These are phyloP conservation scores for Hipparchia sbordonii DNA, from an alignment of 2,888 invertebrate genomes.

Conservation along the genomic window DNA sequence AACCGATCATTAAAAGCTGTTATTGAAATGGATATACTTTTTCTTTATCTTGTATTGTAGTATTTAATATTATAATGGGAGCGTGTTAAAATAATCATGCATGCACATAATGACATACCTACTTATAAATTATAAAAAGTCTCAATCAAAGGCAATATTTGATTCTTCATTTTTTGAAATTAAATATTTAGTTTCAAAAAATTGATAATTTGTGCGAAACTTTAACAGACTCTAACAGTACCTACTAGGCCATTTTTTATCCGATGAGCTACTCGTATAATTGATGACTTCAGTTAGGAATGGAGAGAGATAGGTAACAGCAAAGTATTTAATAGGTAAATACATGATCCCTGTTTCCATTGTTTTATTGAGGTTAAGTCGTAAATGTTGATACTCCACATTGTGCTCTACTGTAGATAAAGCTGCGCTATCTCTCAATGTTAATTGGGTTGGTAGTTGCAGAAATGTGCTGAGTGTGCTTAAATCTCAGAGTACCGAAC, in stretches of 20 bases:
- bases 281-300: neutral
- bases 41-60: neutral
- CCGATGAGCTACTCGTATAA: too few species aligned
- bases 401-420: conserved; percentile 8
- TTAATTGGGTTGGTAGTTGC: conserved; percentile 54
- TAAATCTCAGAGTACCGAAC: conserved; percentile 13
- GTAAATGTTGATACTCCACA: neutral
- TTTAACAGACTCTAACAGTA: too few species aligned
- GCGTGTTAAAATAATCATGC: too few species aligned
- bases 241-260: too few species aligned
- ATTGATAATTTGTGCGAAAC: too few species aligned
- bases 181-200: too few species aligned
- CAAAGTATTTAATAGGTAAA: neutral
- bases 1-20: conserved; percentile 9
- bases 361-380: conserved; percentile 17
- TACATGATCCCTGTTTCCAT: neutral
- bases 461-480: conserved; percentile 41
- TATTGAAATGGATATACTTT: conserved; percentile 12
- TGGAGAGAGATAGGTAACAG: neutral
- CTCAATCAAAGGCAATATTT: too few species aligned
- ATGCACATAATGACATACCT: too few species aligned
- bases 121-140: too few species aligned
- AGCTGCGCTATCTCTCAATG: conserved; percentile 42
- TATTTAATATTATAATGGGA: too few species aligned
- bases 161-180: too few species aligned